Evolutionary conservation across 2,113 vertebrate genomes (phyloP), one percentile per base, ranked within the genome.

Genomic region (Vicugna pacos): DNA sequence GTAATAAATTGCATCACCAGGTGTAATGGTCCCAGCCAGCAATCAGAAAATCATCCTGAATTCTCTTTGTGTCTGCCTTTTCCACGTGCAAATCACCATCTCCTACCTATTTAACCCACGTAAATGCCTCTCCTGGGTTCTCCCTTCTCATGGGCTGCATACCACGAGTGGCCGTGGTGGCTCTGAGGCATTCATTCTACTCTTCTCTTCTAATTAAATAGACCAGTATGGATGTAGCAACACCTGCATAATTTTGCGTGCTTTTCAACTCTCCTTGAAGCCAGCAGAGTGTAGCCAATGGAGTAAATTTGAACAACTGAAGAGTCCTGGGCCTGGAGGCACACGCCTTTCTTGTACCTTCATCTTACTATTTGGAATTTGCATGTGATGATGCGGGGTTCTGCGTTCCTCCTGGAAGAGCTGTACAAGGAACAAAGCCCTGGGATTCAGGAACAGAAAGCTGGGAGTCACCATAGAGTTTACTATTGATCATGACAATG

Each of bases 181-280:
- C 35, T 52, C 4, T 81, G 64, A n/a, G 9, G 26, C 6, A 28
- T 12, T 5, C 6, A 56, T 69, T 52, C 76, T 28, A 7, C 4
- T 1, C 12, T 92, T 26, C 24, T 52, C 7, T 62, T 14, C 70
- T 28, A 69, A 17, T 7, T 28, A 9, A 42, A n/a, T 26, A 75
- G 11, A 28, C 15, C 8, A 35, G 26, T 11, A 6, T 6, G 13
- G 4, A 0, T 24, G 67, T 30, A 58, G 35, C n/a, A 8, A 9
- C 1, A n/a, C 11, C 16, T 10, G 79, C 17, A 28, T 54, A 10
- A 4, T 56, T 30, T n/a, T 38, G 46, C 8, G 28, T 30, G 14
- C 32, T 5, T 81, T 38, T 54, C 4, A 9, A 35, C 30, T 30
- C 42, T 86, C 9, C 9, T 70, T 35, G 11, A 54, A 54, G 16